Percentiles rank a stretch among this genome's conserved stretches.
These are phyloP conservation scores for Drosophila subpulchrella DNA, from an alignment of 1,140 invertebrate genomes.

Conservation along the genomic window DNA sequence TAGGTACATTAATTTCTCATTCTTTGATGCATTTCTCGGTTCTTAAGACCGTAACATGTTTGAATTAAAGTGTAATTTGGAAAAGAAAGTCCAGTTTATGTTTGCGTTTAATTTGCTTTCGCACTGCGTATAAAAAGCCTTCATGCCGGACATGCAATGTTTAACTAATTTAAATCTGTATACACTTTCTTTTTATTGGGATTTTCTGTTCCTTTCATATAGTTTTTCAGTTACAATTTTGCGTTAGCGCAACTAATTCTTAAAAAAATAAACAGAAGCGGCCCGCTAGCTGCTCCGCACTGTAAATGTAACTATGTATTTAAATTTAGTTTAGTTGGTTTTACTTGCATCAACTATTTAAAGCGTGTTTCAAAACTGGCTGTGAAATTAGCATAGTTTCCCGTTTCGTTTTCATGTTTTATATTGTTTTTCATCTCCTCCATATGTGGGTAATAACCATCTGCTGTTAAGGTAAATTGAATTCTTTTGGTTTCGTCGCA, in stretches of 20 bases:
- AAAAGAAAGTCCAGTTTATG: conserved; percentile 35
- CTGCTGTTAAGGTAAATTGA: conserved; percentile 65
- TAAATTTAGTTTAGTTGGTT: conserved; percentile 51
- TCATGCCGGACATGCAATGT: conserved; percentile 54
- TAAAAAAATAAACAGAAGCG: conserved; percentile 79
- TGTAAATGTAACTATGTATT: conserved; percentile 74
- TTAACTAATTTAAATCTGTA: conserved; percentile 67
- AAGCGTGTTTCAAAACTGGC: conserved; percentile 83
- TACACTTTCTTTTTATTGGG: conserved; percentile 55
- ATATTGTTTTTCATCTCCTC: conserved; percentile 26
- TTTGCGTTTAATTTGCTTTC: conserved; percentile 19
- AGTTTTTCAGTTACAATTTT: conserved; percentile 73
- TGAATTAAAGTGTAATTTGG: conserved; percentile 35
- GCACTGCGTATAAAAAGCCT: conserved; percentile 59
- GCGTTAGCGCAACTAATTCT: conserved; percentile 76
- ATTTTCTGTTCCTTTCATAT: conserved; percentile 35
- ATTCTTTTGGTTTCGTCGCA: conserved; percentile 79
- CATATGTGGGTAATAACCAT: conserved; percentile 21
- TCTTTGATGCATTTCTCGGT: conserved; percentile 44
- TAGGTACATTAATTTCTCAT: conserved; percentile 49
- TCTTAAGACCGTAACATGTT: conserved; percentile 17
- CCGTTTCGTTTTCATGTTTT: conserved; percentile 37
- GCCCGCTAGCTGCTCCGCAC: conserved; percentile 42
- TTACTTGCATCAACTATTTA: conserved; percentile 67
- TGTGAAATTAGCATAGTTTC: conserved; percentile 80